These are phyloP conservation scores for roundworm (Caenorhabditis elegans) DNA, from an alignment of 1,140 invertebrate species.

Conservation along the genomic window WBcel235 BX284604.4:7659501-7660000, in stretches of 20 bases:
- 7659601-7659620: constrained; percentile 17
- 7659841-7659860: background rate
- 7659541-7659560: background rate
- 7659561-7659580: constrained; percentile 16
- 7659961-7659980: no score
- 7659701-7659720: background rate
- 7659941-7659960: no score
- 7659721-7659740: background rate
- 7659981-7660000: no score
- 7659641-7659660: background rate
- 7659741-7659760: background rate
- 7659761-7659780: no score
- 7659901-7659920: no score
- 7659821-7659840: background rate
- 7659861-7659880: background rate
- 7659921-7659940: no score
- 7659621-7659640: background rate
- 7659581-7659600: constrained; percentile 16
- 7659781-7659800: background rate
- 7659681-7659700: constrained; percentile 17
- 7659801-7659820: background rate
- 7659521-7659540: background rate
- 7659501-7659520: background rate
- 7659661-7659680: background rate
- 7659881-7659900: no score